Conservation (phyloP, 2,888 invertebrate genomes). For the Drosophila longiperda region DNA sequence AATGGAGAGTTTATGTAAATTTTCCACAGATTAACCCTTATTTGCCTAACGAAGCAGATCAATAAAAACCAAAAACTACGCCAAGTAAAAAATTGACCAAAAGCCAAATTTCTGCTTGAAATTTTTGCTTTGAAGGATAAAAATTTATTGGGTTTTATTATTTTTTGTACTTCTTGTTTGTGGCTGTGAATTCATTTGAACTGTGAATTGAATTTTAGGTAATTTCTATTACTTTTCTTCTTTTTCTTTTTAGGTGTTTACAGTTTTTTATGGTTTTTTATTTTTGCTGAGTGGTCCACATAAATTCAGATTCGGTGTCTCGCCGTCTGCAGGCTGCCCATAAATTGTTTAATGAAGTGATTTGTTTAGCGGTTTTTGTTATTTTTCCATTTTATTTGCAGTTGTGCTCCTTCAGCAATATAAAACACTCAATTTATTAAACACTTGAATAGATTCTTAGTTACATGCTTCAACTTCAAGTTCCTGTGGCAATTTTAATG, state of each 20-base stretch:
- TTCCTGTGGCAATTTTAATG: slow-evolving; percentile 4
- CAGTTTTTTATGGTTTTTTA: slow-evolving; percentile 22
- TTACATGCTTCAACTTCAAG: not conserved
- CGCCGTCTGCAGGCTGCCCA: slow-evolving; percentile 55
- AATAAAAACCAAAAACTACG: not conserved
- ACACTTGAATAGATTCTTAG: not conserved
- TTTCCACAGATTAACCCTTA: slow-evolving; percentile 36
- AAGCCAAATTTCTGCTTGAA: slow-evolving; percentile 8
- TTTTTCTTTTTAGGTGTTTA: not conserved
- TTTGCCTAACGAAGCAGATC: not conserved
- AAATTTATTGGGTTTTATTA: slow-evolving; percentile 42
- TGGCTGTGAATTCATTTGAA: slow-evolving; percentile 18
- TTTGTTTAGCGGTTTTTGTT: not conserved
- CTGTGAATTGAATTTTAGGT: slow-evolving; percentile 37
- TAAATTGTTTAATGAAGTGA: slow-evolving; percentile 41
- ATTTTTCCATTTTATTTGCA: not conserved
- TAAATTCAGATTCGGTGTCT: slow-evolving; percentile 62
- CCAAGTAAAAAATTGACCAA: not conserved
- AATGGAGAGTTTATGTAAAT: slow-evolving; percentile 56
- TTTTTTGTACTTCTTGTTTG: not conserved
- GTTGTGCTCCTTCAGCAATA: not conserved
- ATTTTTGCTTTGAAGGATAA: slow-evolving; percentile 21
- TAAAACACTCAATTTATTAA: not conserved
- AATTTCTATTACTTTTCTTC: not conserved
- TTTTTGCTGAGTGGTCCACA: slow-evolving; percentile 32